Percentiles rank a stretch among this genome's conserved stretches.
Evolutionary conservation across 2,888 invertebrate species (phyloP).

Genomic region (Candidula unifasciata): DNA sequence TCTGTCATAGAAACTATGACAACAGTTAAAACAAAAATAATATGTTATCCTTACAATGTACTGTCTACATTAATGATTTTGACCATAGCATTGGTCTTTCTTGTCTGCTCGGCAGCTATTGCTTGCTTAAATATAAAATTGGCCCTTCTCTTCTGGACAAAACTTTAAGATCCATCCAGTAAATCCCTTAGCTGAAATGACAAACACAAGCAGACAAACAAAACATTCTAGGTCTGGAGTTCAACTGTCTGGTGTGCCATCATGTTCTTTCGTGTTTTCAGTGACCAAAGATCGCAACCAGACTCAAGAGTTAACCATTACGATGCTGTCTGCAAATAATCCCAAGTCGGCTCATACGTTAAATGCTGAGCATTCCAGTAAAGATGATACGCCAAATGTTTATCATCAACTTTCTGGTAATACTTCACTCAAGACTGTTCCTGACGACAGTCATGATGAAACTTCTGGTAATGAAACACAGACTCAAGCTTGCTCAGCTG

Average conservation of each 20-base stretch:
- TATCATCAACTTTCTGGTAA: background rate
- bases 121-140: background rate
- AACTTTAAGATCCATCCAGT: conserved; percentile 4
- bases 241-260: background rate
- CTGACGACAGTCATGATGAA: background rate
- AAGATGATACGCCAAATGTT: background rate
- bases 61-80: background rate
- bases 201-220: background rate
- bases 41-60: background rate
- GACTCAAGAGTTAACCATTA: background rate
- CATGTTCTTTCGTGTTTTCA: background rate
- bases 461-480: background rate
- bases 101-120: background rate
- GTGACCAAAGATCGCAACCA: background rate
- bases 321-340: background rate
- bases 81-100: background rate
- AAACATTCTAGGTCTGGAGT: background rate
- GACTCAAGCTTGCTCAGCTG: no score
- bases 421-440: background rate
- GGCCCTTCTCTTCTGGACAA: background rate
- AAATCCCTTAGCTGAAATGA: background rate
- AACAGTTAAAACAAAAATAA: background rate
- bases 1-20: background rate
- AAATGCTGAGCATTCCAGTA: background rate
- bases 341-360: no score